Conservation (phyloP, 2,113 vertebrate genomes). For the Pterocles orientalis region DNA sequence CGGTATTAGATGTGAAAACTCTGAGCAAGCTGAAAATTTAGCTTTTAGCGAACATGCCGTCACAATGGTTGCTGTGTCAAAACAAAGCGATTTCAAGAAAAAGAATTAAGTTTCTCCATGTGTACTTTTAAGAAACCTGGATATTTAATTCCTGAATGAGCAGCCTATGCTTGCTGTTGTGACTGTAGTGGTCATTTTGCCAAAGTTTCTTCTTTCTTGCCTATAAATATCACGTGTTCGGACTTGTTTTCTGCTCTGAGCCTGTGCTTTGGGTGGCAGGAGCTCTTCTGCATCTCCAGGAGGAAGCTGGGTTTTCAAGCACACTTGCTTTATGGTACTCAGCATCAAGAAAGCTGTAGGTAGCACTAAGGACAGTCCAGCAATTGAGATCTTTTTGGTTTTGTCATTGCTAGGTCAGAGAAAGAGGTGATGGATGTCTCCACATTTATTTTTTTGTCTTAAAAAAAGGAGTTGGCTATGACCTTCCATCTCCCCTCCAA, state of each 20-base stretch:
- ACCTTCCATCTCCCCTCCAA: background rate
- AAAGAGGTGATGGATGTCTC: background rate
- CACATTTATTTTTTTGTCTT: background rate
- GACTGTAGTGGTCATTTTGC: background rate
- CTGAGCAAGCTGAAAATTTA: accelerated
- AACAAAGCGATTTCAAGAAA: background rate
- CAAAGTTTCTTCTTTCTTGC: background rate
- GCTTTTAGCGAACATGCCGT: background rate
- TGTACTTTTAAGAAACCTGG: background rate
- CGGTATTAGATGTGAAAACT: accelerated
- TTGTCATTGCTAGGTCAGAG: background rate
- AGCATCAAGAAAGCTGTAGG: background rate
- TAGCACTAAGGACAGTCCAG: accelerated
- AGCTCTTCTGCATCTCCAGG: background rate
- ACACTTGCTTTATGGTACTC: background rate
- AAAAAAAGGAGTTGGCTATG: background rate
- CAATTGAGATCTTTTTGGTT: background rate
- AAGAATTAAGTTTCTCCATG: accelerated
- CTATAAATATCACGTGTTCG: accelerated
- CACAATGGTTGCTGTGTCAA: background rate
- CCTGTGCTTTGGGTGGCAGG: background rate
- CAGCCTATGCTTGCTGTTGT: background rate
- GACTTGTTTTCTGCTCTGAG: accelerated
- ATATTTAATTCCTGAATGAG: background rate
- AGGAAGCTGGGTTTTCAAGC: background rate